A percentile compares a stretch with the other conserved stretches of the same genome.
These are phyloP conservation scores for Lutra lutra DNA, from an alignment of 2,797 vertebrate genomes.

Conservation along the genomic window DNA sequence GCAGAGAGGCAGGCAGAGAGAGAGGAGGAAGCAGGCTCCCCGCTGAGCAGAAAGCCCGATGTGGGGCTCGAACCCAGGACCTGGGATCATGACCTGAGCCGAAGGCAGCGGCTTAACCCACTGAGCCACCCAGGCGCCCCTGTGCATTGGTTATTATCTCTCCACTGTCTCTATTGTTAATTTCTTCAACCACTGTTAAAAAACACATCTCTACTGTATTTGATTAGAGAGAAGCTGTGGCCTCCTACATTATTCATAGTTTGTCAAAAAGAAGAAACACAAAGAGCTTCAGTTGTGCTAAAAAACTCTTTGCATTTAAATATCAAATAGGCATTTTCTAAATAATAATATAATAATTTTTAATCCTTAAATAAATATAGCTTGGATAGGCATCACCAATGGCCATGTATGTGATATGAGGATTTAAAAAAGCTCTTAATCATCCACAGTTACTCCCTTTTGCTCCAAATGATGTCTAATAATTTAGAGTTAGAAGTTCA, in stretches of 20 bases:
- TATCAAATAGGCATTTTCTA: conserved; percentile 22
- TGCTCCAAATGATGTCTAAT: background rate
- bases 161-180: conserved; percentile 62
- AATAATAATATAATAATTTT: background rate
- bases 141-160: conserved; percentile 54
- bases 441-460: background rate
- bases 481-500: conserved; percentile 36
- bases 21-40: no score
- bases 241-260: conserved; percentile 56
- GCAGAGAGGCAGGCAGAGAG: no score
- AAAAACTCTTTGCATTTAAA: conserved; percentile 42
- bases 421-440: background rate
- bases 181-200: conserved; percentile 55
- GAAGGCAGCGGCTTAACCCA: no score
- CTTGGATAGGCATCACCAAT: background rate
- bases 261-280: conserved; percentile 57
- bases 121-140: no score
- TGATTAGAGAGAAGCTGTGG: conserved; percentile 61
- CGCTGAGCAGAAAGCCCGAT: no score
- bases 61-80: no score
- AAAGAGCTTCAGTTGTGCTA: background rate
- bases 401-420: background rate
- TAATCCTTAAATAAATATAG: conserved; percentile 17
- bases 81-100: no score
- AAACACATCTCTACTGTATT: conserved; percentile 45